phyloP scores from a whole-genome alignment of 2,797 vertebrate genomes.

The Ctenosaura bakeri region DNA sequence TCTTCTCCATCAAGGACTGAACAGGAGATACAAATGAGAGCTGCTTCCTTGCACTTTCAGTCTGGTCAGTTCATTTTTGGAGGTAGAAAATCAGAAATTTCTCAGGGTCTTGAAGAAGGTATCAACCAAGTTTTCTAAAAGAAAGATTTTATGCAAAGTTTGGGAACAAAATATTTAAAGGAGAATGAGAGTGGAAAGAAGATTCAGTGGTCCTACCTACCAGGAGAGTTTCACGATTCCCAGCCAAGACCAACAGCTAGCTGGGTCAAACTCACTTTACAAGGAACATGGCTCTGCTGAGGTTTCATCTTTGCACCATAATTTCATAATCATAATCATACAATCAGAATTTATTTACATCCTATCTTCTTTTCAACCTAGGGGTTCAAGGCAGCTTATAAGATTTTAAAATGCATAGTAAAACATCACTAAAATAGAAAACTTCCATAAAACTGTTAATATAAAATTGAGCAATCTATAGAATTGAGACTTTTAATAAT shows the following conservation, averaged over 20 bases:
- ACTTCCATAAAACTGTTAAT: no score
- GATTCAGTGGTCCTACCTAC: neutral
- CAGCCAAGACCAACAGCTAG: neutral
- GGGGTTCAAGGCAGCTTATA: no score
- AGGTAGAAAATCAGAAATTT: neutral
- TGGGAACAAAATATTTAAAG: neutral
- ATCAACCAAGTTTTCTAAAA: neutral
- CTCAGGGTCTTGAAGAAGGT: no score
- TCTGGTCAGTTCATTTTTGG: neutral
- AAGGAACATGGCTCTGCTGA: neutral
- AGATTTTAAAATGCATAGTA: no score
- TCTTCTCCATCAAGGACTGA: neutral
- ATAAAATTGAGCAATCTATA: no score
- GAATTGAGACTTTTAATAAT: no score
- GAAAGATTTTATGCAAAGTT: neutral
- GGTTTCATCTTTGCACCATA: neutral
- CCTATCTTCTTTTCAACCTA: neutral
- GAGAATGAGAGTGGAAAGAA: neutral
- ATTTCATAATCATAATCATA: neutral
- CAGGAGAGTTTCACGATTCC: neutral
- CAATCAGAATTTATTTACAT: neutral
- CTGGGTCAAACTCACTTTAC: neutral
- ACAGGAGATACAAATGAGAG: neutral
- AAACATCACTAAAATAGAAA: no score
- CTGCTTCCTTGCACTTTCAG: neutral